phyloP scores from a whole-genome alignment of 2,888 invertebrate species.

The Brenthis hecate region DNA sequence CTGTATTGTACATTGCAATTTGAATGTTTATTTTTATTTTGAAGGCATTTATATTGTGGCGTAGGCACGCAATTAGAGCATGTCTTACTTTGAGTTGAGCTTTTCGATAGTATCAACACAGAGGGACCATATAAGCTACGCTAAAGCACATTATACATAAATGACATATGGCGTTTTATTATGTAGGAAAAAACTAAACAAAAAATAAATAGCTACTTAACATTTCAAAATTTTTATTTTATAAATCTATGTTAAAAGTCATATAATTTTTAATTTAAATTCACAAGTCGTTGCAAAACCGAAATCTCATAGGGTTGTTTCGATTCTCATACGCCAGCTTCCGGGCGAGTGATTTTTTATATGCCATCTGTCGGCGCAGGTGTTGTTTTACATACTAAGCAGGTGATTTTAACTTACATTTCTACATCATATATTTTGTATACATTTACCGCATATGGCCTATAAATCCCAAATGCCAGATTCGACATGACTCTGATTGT shows the following conservation, averaged over 20 bases:
- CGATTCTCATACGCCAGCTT: conserved; percentile 46
- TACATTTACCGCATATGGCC: conserved; percentile 25
- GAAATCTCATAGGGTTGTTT: conserved; percentile 39
- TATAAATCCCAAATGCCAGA: conserved; percentile 16
- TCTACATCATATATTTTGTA: conserved; percentile 41
- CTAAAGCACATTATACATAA: no score
- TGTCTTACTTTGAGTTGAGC: no score
- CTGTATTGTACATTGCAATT: no score
- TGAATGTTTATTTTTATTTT: no score
- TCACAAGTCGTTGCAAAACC: conserved; percentile 1
- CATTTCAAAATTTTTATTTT: neutral
- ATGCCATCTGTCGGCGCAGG: conserved; percentile 75
- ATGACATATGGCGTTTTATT: no score
- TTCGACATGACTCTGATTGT: conserved; percentile 8
- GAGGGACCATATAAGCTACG: neutral
- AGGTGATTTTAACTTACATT: conserved; percentile 74
- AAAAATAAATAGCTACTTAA: neutral
- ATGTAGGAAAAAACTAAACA: neutral
- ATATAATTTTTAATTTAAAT: neutral
- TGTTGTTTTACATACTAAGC: conserved; percentile 75
- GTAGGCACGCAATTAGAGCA: no score
- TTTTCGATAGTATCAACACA: neutral
- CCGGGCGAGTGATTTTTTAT: conserved; percentile 59
- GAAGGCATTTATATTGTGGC: no score
- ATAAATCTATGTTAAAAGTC: neutral